A percentile compares a stretch with the other conserved stretches of the same genome.
Evolutionary conservation across 1,140 invertebrate species (phyloP).

Genomic region (Papilio helenus): DNA sequence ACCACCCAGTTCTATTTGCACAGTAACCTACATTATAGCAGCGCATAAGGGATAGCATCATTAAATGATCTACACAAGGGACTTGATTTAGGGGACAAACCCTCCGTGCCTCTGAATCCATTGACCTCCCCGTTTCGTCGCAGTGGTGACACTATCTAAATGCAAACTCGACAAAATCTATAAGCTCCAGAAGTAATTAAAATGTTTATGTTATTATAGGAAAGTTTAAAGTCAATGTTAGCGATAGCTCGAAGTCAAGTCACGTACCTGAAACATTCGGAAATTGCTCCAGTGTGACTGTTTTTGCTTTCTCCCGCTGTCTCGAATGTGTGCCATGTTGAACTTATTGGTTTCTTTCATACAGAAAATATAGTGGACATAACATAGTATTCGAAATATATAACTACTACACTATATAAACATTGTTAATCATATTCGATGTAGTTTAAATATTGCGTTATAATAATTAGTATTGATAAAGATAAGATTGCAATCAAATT

Average conservation of each 20-base stretch:
- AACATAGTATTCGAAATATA: neutral
- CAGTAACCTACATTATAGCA: slow-evolving; percentile 79
- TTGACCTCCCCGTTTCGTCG: slow-evolving; percentile 58
- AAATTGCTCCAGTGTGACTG: slow-evolving; percentile 13
- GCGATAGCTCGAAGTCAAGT: slow-evolving; percentile 49
- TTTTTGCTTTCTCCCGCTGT: slow-evolving; percentile 21
- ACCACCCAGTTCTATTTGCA: slow-evolving; percentile 75
- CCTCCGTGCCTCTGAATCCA: slow-evolving; percentile 77
- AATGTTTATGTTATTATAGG: slow-evolving; percentile 34
- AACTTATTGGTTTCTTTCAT: slow-evolving; percentile 31
- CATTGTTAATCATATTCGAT: no score
- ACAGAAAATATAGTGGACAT: neutral
- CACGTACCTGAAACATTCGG: slow-evolving; percentile 43
- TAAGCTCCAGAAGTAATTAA: slow-evolving; percentile 57
- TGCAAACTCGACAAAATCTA: slow-evolving; percentile 56
- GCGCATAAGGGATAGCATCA: slow-evolving; percentile 75
- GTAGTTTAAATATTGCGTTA: no score
- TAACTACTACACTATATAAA: neutral
- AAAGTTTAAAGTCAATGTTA: slow-evolving; percentile 61
- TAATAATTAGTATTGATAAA: no score
- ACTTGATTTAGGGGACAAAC: slow-evolving; percentile 67
- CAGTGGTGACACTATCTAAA: slow-evolving; percentile 51
- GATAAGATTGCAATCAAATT: no score
- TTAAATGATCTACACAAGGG: slow-evolving; percentile 71
- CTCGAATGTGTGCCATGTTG: slow-evolving; percentile 29